phyloP scores from a whole-genome alignment of 1,140 invertebrate genomes.

The Trachymyrmex septentrionalis region DNA sequence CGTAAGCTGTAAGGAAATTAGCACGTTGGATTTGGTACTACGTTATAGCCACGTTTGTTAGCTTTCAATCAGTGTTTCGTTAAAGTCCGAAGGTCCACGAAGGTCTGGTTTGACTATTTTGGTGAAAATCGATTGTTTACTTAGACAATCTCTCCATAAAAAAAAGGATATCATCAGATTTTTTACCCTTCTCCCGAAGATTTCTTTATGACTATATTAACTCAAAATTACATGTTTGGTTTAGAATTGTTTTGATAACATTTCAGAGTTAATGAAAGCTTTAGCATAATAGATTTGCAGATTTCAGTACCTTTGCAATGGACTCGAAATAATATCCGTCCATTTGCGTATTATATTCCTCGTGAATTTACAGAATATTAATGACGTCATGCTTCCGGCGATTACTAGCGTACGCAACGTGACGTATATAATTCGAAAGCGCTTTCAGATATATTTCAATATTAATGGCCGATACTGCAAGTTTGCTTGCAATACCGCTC shows the following conservation, averaged over 20 bases:
- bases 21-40: too few species aligned
- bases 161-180: too few species aligned
- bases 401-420: conserved; percentile 35
- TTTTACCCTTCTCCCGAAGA: too few species aligned
- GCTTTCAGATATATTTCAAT: conserved; percentile 64
- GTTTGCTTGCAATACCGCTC: conserved; percentile 33
- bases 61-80: too few species aligned
- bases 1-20: too few species aligned
- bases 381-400: conserved; percentile 35
- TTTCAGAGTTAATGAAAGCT: conserved; percentile 23
- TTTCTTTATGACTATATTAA: not conserved
- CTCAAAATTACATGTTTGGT: not conserved
- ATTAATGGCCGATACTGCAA: conserved; percentile 53
- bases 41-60: too few species aligned
- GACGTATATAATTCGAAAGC: conserved; percentile 58
- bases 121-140: too few species aligned
- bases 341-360: conserved; percentile 56
- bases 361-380: conserved; percentile 60
- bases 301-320: conserved; percentile 36
- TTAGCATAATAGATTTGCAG: conserved; percentile 33
- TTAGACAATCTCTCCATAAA: too few species aligned
- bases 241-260: not conserved
- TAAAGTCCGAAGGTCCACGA: too few species aligned
- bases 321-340: conserved; percentile 29
- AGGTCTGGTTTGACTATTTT: too few species aligned